Conservation (phyloP, 2,888 invertebrate genomes). For the Ormyrus thymus region DNA sequence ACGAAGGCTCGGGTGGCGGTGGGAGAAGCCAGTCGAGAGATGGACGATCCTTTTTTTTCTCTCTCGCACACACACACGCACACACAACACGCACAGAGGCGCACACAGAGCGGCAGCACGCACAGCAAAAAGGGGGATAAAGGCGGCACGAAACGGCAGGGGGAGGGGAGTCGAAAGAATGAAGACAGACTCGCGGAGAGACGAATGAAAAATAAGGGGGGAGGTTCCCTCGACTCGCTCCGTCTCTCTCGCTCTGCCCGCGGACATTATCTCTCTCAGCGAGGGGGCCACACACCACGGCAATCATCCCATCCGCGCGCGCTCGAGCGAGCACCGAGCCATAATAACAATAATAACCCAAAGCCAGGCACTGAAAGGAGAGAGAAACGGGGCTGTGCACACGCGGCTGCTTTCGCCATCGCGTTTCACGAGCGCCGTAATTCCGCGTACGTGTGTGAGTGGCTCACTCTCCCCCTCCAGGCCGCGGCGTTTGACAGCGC, state of each 20-base stretch:
- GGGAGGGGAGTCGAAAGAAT: conserved; percentile 52
- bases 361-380: not conserved
- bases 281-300: conserved; percentile 31
- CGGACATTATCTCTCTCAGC: conserved; percentile 20
- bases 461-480: not conserved
- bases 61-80: not conserved
- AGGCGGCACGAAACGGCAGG: conserved; percentile 49
- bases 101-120: not conserved
- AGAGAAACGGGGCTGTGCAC: conserved; percentile 47
- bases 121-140: conserved; percentile 54
- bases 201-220: conserved; percentile 56
- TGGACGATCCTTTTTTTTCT: conserved; percentile 49
- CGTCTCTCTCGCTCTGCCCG: conserved; percentile 39
- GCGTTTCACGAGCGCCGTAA: conserved; percentile 37
- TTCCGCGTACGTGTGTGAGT: not conserved
- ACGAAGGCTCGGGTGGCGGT: conserved; percentile 35
- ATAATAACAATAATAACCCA: conserved; percentile 52
- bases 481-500: conserved; percentile 28
- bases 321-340: not conserved
- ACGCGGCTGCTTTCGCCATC: conserved; percentile 56
- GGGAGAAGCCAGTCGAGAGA: conserved; percentile 36
- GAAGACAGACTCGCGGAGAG: conserved; percentile 53
- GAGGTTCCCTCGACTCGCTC: conserved; percentile 48
- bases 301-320: conserved; percentile 49
- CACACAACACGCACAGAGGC: not conserved